A percentile compares a stretch with the other conserved stretches of the same genome.
Evolutionary conservation across 2,113 vertebrate species (phyloP).

Genomic region (Pituophis catenifer): DNA sequence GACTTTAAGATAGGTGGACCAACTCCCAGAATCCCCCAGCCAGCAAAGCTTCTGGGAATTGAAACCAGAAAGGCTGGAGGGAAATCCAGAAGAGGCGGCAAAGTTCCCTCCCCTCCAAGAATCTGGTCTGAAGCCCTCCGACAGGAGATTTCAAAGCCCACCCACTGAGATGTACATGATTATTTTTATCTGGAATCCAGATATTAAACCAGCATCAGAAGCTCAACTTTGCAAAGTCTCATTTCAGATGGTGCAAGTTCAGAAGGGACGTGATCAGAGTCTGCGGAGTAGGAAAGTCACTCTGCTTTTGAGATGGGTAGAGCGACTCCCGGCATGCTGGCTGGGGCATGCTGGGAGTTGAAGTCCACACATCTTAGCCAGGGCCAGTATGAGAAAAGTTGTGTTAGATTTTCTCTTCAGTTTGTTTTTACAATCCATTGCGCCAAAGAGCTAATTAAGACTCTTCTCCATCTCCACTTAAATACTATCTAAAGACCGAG

Average conservation of each 20-base stretch:
- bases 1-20: too few relatives aligned
- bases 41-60: too few relatives aligned
- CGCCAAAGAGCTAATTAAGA: neutral
- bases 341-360: neutral
- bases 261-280: neutral
- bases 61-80: conserved; percentile 33
- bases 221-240: neutral
- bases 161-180: neutral
- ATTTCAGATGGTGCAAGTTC: neutral
- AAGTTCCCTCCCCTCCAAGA: neutral
- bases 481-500: neutral
- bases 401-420: neutral
- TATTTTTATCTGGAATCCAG: neutral
- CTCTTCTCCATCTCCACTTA: neutral
- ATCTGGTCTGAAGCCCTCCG: neutral
- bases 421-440: neutral
- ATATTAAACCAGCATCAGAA: neutral
- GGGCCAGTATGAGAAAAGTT: neutral
- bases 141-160: neutral
- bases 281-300: neutral
- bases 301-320: neutral
- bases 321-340: neutral
- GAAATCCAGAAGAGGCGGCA: neutral
- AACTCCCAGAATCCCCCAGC: too few relatives aligned
- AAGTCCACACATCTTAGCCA: neutral